Evolutionary conservation across 2,797 vertebrate genomes (phyloP).

Genomic region (Lagocephalus sceleratus): DNA sequence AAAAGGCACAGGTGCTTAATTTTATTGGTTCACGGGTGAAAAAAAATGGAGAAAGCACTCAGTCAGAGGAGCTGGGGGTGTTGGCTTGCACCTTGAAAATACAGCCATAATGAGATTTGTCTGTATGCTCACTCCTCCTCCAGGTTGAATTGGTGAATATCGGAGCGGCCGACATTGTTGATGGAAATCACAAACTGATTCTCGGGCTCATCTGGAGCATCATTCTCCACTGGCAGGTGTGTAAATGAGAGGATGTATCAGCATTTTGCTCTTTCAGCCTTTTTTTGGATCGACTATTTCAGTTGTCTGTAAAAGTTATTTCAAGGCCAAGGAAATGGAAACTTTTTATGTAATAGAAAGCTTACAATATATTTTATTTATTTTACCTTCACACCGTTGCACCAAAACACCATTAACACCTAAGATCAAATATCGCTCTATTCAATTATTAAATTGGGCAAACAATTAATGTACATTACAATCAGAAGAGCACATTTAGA

Average conservation of each 20-base stretch:
- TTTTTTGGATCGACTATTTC: neutral
- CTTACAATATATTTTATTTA: too few species aligned
- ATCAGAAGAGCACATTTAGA: too few species aligned
- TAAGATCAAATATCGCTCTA: neutral
- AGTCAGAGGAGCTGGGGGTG: too few species aligned
- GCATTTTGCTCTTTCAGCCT: neutral
- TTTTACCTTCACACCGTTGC: constrained; percentile 3
- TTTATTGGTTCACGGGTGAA: neutral
- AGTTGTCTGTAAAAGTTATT: neutral
- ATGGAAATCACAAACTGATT: constrained; percentile 98
- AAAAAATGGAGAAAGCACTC: too few species aligned
- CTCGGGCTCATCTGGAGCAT: constrained; percentile 99
- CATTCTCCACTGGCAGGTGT: constrained; percentile 99
- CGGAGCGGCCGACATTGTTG: constrained; percentile 94
- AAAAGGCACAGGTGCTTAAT: neutral
- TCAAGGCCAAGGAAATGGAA: too few species aligned
- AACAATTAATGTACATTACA: too few species aligned
- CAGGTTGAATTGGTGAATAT: constrained; percentile 99
- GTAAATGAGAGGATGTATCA: constrained; percentile 21
- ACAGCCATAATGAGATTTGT: neutral
- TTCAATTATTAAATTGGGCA: neutral
- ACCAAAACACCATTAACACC: neutral
- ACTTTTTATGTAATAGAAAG: too few species aligned
- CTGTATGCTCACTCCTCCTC: neutral
- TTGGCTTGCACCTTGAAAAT: neutral